Conservation (phyloP, 2,113 vertebrate genomes). For the Chaenocephalus aceratus region DNA sequence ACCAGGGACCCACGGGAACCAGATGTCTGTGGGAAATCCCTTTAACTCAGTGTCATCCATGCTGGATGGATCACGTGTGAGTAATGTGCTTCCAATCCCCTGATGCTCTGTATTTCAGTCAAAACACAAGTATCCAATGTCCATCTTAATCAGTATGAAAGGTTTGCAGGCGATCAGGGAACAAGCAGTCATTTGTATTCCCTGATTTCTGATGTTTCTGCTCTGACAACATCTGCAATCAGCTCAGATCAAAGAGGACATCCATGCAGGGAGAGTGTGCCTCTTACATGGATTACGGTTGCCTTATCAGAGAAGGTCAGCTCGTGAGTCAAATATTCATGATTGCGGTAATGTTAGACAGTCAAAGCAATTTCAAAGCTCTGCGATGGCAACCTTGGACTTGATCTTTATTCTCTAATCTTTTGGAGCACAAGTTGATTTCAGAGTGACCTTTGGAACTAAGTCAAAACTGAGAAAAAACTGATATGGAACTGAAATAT, state of each 20-base stretch:
- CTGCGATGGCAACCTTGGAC: conserved; percentile 46
- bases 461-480: conserved; percentile 10
- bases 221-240: conserved; percentile 48
- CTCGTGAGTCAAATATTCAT: conserved; percentile 51
- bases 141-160: conserved; percentile 62
- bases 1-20: conserved; percentile 2
- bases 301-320: conserved; percentile 56
- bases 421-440: conserved; percentile 35
- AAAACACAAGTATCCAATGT: conserved; percentile 75
- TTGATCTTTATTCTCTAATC: conserved; percentile 38
- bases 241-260: conserved; percentile 44
- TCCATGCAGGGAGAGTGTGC: conserved; percentile 1
- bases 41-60: conserved; percentile 7
- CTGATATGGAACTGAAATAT: neutral
- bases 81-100: conserved; percentile 45
- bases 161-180: conserved; percentile 35
- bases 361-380: conserved; percentile 50
- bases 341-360: conserved; percentile 38
- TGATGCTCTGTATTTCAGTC: conserved; percentile 44
- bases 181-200: conserved; percentile 36
- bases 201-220: conserved; percentile 17
- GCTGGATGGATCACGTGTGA: conserved; percentile 38
- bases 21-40: conserved; percentile 54
- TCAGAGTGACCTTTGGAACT: conserved; percentile 36
- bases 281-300: conserved; percentile 41